Percentiles rank a stretch among this genome's conserved stretches.
Conservation (phyloP, 2,113 vertebrate species). For the Eptesicus fuscus region DNA sequence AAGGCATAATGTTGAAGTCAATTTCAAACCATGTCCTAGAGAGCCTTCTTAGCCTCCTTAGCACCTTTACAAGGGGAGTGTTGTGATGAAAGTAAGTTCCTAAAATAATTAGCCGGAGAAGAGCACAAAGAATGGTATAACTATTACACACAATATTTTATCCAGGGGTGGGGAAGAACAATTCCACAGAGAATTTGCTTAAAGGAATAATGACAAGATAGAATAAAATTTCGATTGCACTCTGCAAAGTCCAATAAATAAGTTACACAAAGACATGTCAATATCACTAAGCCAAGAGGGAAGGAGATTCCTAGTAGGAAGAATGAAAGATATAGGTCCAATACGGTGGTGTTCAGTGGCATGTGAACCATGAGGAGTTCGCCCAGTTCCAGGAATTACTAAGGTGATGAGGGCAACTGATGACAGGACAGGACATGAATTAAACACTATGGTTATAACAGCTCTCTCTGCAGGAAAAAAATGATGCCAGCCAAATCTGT, state of each 20-base stretch:
- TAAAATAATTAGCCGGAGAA: neutral
- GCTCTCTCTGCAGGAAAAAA: constrained; percentile 93
- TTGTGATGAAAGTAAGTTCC: neutral
- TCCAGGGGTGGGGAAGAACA: neutral
- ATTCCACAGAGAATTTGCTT: neutral
- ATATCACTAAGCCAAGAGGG: neutral
- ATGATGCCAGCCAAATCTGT: constrained; percentile 93
- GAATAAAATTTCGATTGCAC: neutral
- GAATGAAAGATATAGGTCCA: constrained; percentile 62
- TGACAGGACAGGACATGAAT: constrained; percentile 93
- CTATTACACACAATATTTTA: neutral
- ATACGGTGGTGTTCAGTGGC: constrained; percentile 90
- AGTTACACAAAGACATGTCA: neutral
- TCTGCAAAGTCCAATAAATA: neutral
- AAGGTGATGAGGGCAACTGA: constrained; percentile 95
- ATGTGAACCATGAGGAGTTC: constrained; percentile 91
- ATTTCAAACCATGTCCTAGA: neutral
- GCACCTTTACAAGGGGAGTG: neutral
- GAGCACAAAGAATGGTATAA: neutral
- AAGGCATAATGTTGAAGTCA: neutral
- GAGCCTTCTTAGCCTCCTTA: neutral
- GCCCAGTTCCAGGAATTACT: constrained; percentile 95
- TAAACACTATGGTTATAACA: constrained; percentile 95
- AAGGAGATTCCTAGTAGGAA: neutral
- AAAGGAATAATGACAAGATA: neutral